Evolutionary conservation across 2,797 vertebrate genomes (phyloP).

Genomic region (Picus viridis): DNA sequence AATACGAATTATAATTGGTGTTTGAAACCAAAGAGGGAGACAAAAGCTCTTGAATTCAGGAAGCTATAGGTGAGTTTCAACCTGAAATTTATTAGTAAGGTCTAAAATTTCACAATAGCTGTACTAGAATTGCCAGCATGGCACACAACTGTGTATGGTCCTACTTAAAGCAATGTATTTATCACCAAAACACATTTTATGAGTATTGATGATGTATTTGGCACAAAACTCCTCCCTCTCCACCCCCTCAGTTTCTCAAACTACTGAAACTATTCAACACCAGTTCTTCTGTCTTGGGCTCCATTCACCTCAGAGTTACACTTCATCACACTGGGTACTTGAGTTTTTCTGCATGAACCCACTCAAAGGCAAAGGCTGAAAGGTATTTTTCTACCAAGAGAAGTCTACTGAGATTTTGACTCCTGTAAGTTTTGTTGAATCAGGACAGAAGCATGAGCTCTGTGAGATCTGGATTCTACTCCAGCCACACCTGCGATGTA

Average conservation of each 20-base stretch:
- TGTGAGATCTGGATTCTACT: background rate
- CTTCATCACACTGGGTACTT: background rate
- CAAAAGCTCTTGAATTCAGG: background rate
- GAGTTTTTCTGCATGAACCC: background rate
- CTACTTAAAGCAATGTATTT: background rate
- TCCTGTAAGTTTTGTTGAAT: background rate
- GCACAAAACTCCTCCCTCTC: background rate
- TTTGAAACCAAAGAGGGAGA: background rate
- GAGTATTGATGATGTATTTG: accelerated
- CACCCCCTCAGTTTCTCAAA: background rate
- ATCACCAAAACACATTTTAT: background rate
- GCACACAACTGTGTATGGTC: background rate
- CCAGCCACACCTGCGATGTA: background rate
- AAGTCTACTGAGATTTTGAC: background rate
- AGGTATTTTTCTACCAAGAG: background rate
- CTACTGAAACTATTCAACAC: background rate
- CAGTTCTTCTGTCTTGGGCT: background rate
- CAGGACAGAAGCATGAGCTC: background rate
- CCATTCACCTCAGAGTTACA: background rate
- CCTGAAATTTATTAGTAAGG: background rate
- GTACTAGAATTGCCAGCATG: background rate
- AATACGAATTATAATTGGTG: background rate
- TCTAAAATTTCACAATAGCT: background rate
- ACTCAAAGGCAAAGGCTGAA: background rate
- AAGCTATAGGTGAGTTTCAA: background rate